Conservation (phyloP, 53 echinoderm and acorn worm genomes). For the Paracentrotus lividus region DNA sequence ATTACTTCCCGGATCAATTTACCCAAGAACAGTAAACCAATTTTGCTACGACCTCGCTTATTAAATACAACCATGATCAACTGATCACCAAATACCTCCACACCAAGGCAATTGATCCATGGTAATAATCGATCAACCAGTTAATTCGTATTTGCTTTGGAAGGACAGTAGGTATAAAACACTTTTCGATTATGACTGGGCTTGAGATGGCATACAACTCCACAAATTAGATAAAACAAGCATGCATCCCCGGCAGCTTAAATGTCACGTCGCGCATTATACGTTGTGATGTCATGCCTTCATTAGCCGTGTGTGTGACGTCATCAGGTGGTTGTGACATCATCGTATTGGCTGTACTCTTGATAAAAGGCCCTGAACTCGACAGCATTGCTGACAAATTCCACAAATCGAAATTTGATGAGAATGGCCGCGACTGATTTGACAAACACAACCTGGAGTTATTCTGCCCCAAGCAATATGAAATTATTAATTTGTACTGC, state of each 20-base stretch:
- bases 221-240: constrained; percentile 34
- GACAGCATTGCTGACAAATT: constrained; percentile 9
- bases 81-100: not conserved
- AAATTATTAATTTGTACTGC: constrained; percentile 6
- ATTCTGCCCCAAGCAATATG: not conserved
- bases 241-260: constrained; percentile 8
- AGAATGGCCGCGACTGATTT: constrained; percentile 16
- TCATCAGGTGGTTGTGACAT: constrained; percentile 31
- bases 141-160: constrained; percentile 11
- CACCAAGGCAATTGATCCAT: constrained; percentile 19
- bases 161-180: not conserved
- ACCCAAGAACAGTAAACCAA: not conserved
- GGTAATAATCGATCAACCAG: constrained; percentile 12
- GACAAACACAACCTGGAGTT: not conserved
- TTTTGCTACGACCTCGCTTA: not conserved
- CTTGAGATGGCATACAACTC: not conserved
- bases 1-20: not conserved
- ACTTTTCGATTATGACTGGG: not conserved
- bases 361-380: not conserved
- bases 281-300: not conserved
- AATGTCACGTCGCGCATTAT: constrained; percentile 20
- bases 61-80: not conserved
- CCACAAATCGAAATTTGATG: constrained; percentile 12
- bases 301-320: not conserved
- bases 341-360: constrained; percentile 1